A percentile compares a stretch with the other conserved stretches of the same genome.
Evolutionary conservation across 2,797 vertebrate species (phyloP).

Genomic region (Myiothlypis chrysogaster): DNA sequence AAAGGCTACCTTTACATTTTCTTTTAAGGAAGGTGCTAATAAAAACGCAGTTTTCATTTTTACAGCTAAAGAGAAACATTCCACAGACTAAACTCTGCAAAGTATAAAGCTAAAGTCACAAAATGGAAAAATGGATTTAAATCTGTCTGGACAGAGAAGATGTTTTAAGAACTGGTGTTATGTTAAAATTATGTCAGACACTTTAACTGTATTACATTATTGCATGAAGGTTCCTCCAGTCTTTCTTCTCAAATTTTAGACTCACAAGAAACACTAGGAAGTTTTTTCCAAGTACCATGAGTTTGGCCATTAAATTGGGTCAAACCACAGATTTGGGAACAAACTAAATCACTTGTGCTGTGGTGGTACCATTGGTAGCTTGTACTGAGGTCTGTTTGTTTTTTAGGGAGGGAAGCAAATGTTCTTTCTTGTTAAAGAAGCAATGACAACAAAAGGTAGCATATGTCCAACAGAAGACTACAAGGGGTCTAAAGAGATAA

Average conservation of each 20-base stretch:
- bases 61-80: not conserved
- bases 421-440: not conserved
- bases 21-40: not conserved
- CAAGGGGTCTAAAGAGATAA: not conserved
- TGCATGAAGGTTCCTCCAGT: not conserved
- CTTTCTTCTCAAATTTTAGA: not conserved
- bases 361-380: not conserved
- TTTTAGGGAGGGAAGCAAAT: not conserved
- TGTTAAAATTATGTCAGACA: accelerated
- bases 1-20: not conserved
- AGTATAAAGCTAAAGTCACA: not conserved
- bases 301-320: not conserved
- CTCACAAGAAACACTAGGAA: not conserved
- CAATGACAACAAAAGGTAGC: not conserved
- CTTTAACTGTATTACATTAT: not conserved
- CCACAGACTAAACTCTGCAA: not conserved
- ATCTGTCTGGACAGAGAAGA: not conserved
- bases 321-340: not conserved
- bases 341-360: not conserved
- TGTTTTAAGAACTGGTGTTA: not conserved
- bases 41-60: accelerated
- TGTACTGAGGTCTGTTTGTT: not conserved
- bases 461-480: not conserved
- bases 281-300: not conserved
- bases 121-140: not conserved